Conservation (phyloP, 2,797 vertebrate genomes). For the Hemitrygon akajei region DNA sequence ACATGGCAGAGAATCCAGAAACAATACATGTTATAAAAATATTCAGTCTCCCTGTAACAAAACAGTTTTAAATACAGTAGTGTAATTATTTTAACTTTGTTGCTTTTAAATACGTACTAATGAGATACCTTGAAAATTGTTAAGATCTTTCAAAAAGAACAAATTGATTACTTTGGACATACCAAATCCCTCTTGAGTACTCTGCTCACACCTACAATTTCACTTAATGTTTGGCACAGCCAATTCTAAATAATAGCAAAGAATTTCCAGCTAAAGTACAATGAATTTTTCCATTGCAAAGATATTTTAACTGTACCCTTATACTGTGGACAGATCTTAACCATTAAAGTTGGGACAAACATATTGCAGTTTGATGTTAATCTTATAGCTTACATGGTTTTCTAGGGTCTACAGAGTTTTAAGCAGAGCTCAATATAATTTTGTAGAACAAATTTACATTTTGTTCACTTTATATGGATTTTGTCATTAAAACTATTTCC, state of each 20-base stretch:
- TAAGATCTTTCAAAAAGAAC: neutral
- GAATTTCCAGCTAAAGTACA: neutral
- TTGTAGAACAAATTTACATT: neutral
- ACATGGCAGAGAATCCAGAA: neutral
- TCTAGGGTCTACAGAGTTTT: neutral
- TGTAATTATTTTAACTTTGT: neutral
- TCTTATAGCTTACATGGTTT: neutral
- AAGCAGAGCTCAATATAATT: neutral
- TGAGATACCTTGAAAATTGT: neutral
- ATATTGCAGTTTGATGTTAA: neutral
- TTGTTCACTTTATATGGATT: neutral
- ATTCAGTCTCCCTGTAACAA: neutral
- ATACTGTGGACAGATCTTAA: neutral
- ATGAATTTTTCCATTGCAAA: neutral
- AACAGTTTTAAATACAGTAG: too few species aligned
- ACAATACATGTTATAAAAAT: neutral
- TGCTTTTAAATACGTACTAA: neutral
- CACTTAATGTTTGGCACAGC: neutral
- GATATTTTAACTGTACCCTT: neutral
- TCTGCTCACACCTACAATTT: neutral
- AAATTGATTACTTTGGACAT: too few species aligned
- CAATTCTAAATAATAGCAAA: neutral
- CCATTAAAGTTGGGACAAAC: neutral
- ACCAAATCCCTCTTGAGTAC: too few species aligned
- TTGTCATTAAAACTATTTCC: neutral